Conservation (phyloP, 2,888 invertebrate genomes). For the Watsonalla binaria region DNA sequence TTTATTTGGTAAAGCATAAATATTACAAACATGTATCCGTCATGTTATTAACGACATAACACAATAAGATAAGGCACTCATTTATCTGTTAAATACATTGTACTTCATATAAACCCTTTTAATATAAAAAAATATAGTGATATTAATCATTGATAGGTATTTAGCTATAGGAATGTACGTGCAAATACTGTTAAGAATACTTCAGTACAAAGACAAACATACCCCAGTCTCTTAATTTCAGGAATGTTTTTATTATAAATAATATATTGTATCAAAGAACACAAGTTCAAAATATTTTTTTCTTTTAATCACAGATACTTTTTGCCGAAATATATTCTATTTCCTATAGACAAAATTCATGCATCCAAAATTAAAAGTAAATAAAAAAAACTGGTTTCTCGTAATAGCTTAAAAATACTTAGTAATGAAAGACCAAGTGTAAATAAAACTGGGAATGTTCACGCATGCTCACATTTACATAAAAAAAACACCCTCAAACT, state of each 20-base stretch:
- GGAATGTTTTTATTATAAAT: conserved; percentile 44
- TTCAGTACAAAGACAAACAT: conserved; percentile 19
- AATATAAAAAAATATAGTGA: conserved; percentile 22
- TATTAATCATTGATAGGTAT: no score
- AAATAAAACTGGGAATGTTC: neutral
- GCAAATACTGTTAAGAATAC: conserved; percentile 28
- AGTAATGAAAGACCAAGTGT: no score
- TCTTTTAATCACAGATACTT: conserved; percentile 21
- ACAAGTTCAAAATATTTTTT: conserved; percentile 15
- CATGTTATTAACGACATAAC: conserved; percentile 27
- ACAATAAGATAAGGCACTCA: conserved; percentile 56
- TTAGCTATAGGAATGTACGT: conserved; percentile 28
- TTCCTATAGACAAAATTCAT: neutral
- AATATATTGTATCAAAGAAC: conserved; percentile 23
- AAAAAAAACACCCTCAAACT: neutral
- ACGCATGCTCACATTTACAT: neutral
- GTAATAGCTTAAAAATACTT: no score
- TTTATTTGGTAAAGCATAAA: conserved; percentile 52
- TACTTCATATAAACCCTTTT: conserved; percentile 36
- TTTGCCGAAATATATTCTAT: conserved; percentile 16
- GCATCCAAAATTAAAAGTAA: no score
- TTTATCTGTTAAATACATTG: conserved; percentile 31
- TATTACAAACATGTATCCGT: conserved; percentile 33
- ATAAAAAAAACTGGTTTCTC: no score
- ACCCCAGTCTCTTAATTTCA: conserved; percentile 28